A percentile compares a stretch with the other conserved stretches of the same genome.
phyloP scores from a whole-genome alignment of 2,113 vertebrate genomes.

The Aepyceros melampus region DNA sequence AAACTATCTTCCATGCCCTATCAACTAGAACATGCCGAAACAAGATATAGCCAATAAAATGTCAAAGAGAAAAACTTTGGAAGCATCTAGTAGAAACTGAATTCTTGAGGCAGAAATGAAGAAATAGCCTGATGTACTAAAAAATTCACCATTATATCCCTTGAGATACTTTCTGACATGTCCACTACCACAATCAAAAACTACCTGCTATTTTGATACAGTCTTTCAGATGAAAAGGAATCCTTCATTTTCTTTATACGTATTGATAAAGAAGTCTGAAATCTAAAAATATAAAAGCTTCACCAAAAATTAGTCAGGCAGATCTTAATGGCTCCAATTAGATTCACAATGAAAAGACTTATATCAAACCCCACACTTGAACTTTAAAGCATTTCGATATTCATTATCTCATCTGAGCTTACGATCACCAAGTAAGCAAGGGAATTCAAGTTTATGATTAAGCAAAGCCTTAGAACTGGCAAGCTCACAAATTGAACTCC shows the following conservation, averaged over 20 bases:
- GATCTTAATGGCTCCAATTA: background rate
- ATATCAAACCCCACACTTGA: background rate
- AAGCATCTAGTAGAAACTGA: conserved; percentile 21
- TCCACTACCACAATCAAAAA: background rate
- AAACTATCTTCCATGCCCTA: background rate
- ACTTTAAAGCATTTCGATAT: background rate
- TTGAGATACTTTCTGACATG: background rate
- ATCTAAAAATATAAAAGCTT: background rate
- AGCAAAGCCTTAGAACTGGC: background rate
- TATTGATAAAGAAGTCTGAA: background rate
- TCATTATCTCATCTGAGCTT: background rate
- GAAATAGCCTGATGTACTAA: background rate
- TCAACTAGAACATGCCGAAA: conserved; percentile 9
- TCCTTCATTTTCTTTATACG: background rate
- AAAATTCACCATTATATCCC: background rate
- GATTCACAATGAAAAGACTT: background rate
- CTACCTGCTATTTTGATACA: background rate
- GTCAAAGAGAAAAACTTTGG: conserved; percentile 5
- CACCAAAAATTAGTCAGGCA: background rate
- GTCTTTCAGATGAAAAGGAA: background rate
- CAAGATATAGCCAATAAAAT: background rate
- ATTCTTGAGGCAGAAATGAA: background rate
- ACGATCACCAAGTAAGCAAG: background rate
- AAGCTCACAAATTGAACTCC: background rate
- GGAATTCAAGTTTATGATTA: background rate